Percentiles rank a stretch among this genome's conserved stretches.
phyloP scores from a whole-genome alignment of 2,888 invertebrate species.

The Abscondita cerata region DNA sequence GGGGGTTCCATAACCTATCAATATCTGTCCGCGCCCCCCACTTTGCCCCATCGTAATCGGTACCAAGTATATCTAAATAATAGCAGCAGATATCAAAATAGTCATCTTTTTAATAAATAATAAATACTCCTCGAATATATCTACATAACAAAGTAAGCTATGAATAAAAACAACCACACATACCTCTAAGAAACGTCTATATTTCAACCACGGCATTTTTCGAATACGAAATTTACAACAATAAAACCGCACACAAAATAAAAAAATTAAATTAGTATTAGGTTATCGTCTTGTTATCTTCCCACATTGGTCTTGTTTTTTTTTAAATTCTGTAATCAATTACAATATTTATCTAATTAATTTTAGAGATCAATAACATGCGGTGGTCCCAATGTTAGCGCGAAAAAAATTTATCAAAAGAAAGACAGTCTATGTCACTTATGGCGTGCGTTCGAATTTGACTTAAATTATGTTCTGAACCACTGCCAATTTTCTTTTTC shows the following conservation, averaged over 20 bases:
- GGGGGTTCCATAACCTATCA: slow-evolving; percentile 48
- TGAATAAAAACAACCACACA: background rate
- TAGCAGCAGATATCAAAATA: slow-evolving; percentile 17
- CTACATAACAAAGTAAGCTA: slow-evolving; percentile 1
- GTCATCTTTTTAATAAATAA: slow-evolving; percentile 20
- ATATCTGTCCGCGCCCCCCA: slow-evolving; percentile 46
- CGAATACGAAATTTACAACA: background rate
- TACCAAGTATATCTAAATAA: slow-evolving; percentile 34
- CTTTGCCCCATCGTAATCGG: slow-evolving; percentile 44
- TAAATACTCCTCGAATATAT: slow-evolving; percentile 1
- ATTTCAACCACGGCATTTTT: slow-evolving; percentile 7
- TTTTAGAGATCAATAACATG: slow-evolving; percentile 3
- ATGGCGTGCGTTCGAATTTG: background rate
- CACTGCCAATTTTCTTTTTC: slow-evolving; percentile 7
- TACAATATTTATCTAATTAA: slow-evolving; percentile 7
- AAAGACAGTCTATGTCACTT: background rate
- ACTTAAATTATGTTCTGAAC: slow-evolving; percentile 6
- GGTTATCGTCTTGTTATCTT: slow-evolving; percentile 6
- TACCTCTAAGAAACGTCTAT: slow-evolving; percentile 5
- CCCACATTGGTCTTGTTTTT: slow-evolving; percentile 6
- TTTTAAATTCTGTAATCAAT: slow-evolving; percentile 1
- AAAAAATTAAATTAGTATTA: slow-evolving; percentile 1
- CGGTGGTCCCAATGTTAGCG: background rate
- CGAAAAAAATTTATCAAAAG: slow-evolving; percentile 1
- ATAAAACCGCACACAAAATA: background rate